Conservation (phyloP, 2,797 vertebrate species). For the Chiloscyllium punctatum region DNA sequence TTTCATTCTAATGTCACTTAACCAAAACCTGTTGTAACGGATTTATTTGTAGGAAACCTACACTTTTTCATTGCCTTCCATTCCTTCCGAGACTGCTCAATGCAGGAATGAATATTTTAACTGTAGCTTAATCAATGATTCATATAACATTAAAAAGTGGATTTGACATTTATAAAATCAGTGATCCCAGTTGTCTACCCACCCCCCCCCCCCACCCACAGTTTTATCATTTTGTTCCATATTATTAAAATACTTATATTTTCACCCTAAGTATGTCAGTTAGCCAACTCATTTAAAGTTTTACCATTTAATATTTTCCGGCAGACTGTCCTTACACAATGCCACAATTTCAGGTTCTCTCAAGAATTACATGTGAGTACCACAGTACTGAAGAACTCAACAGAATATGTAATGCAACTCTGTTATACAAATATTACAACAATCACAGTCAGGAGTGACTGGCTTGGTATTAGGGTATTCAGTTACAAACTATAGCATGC, state of each 20-base stretch:
- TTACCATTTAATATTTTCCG: neutral
- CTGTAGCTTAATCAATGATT: neutral
- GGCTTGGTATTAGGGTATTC: no score
- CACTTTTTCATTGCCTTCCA: neutral
- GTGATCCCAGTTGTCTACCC: neutral
- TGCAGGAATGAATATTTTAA: neutral
- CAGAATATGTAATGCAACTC: no score
- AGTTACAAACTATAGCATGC: no score
- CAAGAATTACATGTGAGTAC: no score
- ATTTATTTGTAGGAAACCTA: neutral
- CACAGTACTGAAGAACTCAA: no score
- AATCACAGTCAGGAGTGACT: no score
- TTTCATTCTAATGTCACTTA: neutral
- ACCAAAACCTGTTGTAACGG: neutral
- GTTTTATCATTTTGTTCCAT: neutral
- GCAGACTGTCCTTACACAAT: no score
- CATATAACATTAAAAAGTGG: neutral
- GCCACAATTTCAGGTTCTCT: no score
- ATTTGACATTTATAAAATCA: neutral
- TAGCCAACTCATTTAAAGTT: neutral
- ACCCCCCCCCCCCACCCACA: neutral
- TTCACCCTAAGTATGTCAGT: neutral
- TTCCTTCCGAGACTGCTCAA: neutral
- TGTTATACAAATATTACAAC: no score
- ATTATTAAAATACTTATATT: neutral